Base-by-base conservation (phyloP, 1,140 invertebrate genomes). In the Caenorhabditis latens region DNA sequence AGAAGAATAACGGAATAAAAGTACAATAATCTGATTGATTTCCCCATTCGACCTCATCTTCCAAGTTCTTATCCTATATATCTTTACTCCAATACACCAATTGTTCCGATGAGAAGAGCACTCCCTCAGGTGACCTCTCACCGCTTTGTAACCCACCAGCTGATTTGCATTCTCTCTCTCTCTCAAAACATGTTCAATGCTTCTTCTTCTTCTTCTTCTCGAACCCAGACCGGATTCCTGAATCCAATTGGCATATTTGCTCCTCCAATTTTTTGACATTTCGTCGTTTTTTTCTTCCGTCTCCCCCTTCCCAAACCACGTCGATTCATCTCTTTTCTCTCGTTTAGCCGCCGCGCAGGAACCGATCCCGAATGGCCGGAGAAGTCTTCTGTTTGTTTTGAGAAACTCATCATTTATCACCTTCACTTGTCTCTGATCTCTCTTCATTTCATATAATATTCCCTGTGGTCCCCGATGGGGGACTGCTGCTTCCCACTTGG, bases 361-460 rank as follows among this genome's bases (percentile, higher is more conserved):
- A 71, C 65, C 19, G 71, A 79, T 79, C 71, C 71, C 46, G 71
- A 79, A 71, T 71, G 61, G 16, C 21, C 24, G 46, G 46, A 79
- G 71, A 53, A 50, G 21, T 79, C 71, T 0, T 79, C 32, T 79
- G 71, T 79, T 79, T 79, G 71, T 79, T 79, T 79, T 79, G 71
- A 79, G 71, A 79, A 79, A 50, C 71, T 79, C 71, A 79, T 79
- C 43, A 79, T 79, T 79, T 79, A 79, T 79, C 71, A 79, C 71
- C 71, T 79, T 79, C 43, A 50, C 21, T 79, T 79, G 19, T 79
- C 40, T 48, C 19, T 32, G 4, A 32, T 32, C 32, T 50, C 21
- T 79, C 71, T 50, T n/a, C 46, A 21, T 21, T 79, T 79, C n/a
- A 13, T 79, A 53, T 24, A 32, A 19, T 79, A 79, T 79, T 79